Conservation (phyloP, 2,113 vertebrate genomes). For the Enhydra lutris region DNA sequence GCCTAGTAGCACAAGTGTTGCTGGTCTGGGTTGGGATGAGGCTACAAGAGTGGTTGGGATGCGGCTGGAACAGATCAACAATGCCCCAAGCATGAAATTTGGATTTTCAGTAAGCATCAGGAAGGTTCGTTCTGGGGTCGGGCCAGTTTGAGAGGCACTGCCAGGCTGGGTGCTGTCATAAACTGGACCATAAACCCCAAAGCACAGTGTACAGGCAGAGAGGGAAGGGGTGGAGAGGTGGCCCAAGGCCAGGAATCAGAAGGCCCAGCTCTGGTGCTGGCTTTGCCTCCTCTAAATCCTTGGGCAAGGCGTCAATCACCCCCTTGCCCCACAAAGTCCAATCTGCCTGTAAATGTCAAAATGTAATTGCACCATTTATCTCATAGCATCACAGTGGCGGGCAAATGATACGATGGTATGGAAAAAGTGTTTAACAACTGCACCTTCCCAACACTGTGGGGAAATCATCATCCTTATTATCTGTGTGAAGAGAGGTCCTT, state of each 20-base stretch:
- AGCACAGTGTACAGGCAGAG: not conserved
- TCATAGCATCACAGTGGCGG: not conserved
- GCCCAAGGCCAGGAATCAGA: not conserved
- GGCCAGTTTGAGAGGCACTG: not conserved
- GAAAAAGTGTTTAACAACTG: not conserved
- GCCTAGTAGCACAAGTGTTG: not conserved
- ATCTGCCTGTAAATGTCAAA: not conserved
- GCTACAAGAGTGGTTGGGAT: fast-evolving
- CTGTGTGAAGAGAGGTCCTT: not conserved
- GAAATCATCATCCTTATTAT: not conserved
- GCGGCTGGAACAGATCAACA: not conserved
- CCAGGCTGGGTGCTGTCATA: not conserved
- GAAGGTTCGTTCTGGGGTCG: fast-evolving
- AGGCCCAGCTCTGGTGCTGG: not conserved
- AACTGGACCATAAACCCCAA: not conserved
- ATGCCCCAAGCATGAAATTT: not conserved
- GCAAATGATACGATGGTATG: not conserved
- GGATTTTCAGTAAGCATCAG: not conserved
- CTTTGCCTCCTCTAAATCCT: not conserved
- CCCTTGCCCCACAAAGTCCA: not conserved
- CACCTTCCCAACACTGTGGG: too few species aligned
- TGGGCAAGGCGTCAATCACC: not conserved
- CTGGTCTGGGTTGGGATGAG: not conserved
- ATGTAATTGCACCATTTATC: not conserved
- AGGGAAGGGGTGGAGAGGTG: not conserved